Evolutionary conservation across 2,113 vertebrate genomes (phyloP).

Genomic region (Gallinago undulata): DNA sequence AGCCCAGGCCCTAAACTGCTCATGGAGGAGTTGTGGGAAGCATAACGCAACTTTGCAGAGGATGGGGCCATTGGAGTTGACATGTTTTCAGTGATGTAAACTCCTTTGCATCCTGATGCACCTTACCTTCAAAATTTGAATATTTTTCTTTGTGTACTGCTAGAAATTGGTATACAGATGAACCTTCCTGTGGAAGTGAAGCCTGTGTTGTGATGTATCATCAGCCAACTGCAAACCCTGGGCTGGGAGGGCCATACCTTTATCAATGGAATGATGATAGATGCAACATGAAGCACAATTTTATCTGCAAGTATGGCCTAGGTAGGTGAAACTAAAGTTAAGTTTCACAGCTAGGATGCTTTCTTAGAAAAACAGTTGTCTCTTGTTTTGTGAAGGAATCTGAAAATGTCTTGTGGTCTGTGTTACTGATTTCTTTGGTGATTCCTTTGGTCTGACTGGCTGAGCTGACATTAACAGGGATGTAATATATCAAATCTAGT

Average conservation of each 20-base stretch:
- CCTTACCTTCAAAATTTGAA: neutral
- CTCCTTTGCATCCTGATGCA: neutral
- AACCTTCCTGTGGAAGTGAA: conserved; percentile 96
- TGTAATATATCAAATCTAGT: neutral
- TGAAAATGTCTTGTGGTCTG: neutral
- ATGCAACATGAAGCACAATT: conserved; percentile 99
- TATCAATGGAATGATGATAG: conserved; percentile 98
- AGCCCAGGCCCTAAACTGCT: neutral
- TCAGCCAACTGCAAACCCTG: conserved; percentile 89
- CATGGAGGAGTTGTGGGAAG: neutral
- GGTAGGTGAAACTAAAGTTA: conserved; percentile 65
- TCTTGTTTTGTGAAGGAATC: neutral
- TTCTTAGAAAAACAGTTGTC: neutral
- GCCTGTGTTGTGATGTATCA: conserved; percentile 99
- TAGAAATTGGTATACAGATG: conserved; percentile 97
- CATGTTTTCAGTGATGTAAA: neutral
- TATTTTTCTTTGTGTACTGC: neutral
- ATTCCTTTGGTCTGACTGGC: neutral
- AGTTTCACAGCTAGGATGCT: neutral
- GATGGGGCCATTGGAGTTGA: neutral
- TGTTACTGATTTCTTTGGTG: neutral
- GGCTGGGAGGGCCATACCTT: conserved; percentile 91
- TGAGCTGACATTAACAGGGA: neutral
- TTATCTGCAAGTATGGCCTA: conserved; percentile 95
- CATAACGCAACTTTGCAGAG: neutral